Conservation (phyloP, 2,797 vertebrate species). For the Anguilla megastoma region DNA sequence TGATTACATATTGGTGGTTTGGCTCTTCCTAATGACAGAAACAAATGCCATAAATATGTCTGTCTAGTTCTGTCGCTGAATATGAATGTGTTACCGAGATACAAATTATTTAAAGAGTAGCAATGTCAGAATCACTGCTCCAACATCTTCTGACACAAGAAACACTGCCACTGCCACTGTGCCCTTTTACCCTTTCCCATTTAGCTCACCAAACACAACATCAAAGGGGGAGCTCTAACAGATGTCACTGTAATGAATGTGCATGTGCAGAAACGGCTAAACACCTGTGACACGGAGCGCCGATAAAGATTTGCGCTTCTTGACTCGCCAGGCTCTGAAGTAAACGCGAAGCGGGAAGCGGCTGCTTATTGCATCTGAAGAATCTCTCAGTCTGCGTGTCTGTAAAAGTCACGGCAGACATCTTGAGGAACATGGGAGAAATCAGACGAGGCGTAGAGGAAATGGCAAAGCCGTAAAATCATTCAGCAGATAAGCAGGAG, state of each 20-base stretch:
- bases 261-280: not conserved
- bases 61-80: not conserved
- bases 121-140: not conserved
- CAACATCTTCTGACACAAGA: not conserved
- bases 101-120: not conserved
- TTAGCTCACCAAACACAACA: not conserved
- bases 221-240: not conserved
- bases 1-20: not conserved
- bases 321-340: not conserved
- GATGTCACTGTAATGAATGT: not conserved
- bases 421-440: not conserved
- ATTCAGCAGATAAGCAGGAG: not conserved
- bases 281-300: not conserved
- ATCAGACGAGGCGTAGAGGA: not conserved
- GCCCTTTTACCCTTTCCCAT: not conserved
- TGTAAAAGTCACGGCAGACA: not conserved
- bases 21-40: not conserved
- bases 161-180: not conserved
- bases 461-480: not conserved
- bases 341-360: not conserved
- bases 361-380: not conserved
- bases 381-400: not conserved
- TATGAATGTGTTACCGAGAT: not conserved
- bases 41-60: not conserved
- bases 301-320: not conserved